Evolutionary conservation across 1,140 invertebrate species (phyloP), one percentile per base, ranked within the genome.

Genomic region (Drosophila lacteicornis): DNA sequence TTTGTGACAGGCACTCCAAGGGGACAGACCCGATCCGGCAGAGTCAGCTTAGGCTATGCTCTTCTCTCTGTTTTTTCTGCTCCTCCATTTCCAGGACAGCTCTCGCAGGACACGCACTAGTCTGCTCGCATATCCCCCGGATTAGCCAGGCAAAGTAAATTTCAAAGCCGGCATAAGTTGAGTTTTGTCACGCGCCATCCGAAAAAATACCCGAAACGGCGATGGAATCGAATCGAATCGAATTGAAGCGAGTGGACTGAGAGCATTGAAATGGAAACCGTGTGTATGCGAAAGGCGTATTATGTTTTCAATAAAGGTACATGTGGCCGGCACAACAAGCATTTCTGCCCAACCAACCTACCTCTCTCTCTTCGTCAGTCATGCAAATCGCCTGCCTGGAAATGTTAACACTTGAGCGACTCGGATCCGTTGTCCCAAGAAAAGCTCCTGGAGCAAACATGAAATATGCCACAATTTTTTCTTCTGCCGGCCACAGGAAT

Each of bases 401-500:
- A 87, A 88, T 81, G 83, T 88, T 88, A 84, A 88, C 84, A 88
- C 84, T 88, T 79, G 84, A 88, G 56, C 77, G 84, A 59, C n/a
- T 81, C 68, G 83, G 58, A 90, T 68, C 80, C 77, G 74, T 80
- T 57, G 36, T 40, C 65, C 60, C 45, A 69, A 47, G 60, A 40
- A 43, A 79, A 82, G 57, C 51, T 56, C 73, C 81, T 87, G 80
- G 69, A 63, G 84, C 84, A 78, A 80, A 87, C 80, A 87, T 87
- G 83, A 88, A 88, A 88, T 88, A 88, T 88, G 77, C 74, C 77
- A 51, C 80, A 88, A 78, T 75, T 78, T 83, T 83, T 73, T 51
- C 17, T 25, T 19, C 33, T 46, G 78, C 84, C 80, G 74, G 73
- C 79, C 62, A 81, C 80, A 88, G 63, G 77, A 84, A 80, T 88